These are phyloP conservation scores for Brachypalpus laphriformis DNA, from an alignment of 2,888 invertebrate species.

Conservation along the genomic window DNA sequence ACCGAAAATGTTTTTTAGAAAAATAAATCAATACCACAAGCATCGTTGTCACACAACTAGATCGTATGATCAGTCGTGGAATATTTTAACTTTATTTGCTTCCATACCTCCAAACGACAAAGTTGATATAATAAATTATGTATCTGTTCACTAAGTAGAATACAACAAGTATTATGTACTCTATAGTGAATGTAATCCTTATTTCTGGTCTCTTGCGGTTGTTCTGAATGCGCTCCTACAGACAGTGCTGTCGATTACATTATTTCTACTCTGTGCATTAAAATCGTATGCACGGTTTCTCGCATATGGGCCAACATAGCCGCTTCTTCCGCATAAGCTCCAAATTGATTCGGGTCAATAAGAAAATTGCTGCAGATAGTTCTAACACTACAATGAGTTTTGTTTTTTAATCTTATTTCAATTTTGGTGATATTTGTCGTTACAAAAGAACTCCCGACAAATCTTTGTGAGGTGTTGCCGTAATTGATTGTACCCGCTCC, in stretches of 20 bases:
- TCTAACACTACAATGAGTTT: too few relatives aligned
- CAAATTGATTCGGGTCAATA: conserved; percentile 3
- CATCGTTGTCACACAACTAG: too few relatives aligned
- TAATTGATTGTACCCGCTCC: conserved; percentile 13
- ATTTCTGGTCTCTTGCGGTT: conserved; percentile 29
- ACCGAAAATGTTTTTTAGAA: not conserved
- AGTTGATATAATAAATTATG: too few relatives aligned
- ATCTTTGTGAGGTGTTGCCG: conserved; percentile 18
- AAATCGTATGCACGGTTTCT: conserved; percentile 38
- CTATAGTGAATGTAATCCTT: conserved; percentile 47
- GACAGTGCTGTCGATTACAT: conserved; percentile 34
- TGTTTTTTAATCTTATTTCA: too few relatives aligned
- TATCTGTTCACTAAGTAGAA: too few relatives aligned
- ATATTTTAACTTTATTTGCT: too few relatives aligned
- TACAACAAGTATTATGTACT: too few relatives aligned
- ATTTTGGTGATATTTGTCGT: not conserved
- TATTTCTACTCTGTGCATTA: conserved; percentile 22
- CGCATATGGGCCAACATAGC: conserved; percentile 26
- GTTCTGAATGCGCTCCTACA: conserved; percentile 49
- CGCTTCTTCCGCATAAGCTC: conserved; percentile 19
- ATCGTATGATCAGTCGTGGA: too few relatives aligned
- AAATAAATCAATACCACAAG: not conserved
- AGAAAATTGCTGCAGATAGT: not conserved
- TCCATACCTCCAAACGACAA: too few relatives aligned
- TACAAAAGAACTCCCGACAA: conserved; percentile 2